Conservation (phyloP, 1,140 invertebrate species). For the Drosophila subobscura region DNA sequence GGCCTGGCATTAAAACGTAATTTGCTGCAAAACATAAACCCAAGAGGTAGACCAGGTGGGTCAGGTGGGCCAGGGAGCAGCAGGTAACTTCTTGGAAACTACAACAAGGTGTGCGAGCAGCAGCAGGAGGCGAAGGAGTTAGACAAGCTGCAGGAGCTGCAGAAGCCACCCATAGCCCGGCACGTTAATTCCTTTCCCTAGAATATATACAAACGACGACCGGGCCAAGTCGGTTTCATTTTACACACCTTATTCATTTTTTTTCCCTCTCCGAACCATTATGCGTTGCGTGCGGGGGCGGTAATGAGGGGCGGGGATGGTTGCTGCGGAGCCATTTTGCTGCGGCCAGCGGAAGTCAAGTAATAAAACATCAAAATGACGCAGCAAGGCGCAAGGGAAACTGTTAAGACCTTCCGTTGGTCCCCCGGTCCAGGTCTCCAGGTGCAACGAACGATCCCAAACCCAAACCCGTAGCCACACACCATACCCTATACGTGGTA, state of each 20-base stretch:
- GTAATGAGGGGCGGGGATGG: slow-evolving; percentile 6
- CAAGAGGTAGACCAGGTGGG: not conserved
- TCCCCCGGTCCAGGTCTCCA: slow-evolving; percentile 16
- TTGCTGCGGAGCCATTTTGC: slow-evolving; percentile 24
- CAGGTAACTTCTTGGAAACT: slow-evolving; percentile 45
- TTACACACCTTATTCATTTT: slow-evolving; percentile 47
- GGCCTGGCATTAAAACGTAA: slow-evolving; percentile 69
- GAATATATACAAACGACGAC: slow-evolving; percentile 27
- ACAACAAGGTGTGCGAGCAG: slow-evolving; percentile 13
- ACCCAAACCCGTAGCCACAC: not conserved
- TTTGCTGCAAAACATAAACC: slow-evolving; percentile 60
- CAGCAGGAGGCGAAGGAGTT: not conserved
- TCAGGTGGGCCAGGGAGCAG: not conserved
- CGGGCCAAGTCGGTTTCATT: slow-evolving; percentile 39
- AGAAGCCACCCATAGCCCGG: slow-evolving; percentile 14
- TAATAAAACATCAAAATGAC: slow-evolving; percentile 79
- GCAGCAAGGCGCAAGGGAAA: slow-evolving; percentile 62
- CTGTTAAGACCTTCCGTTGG: slow-evolving; percentile 50
- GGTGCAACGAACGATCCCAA: slow-evolving; percentile 40
- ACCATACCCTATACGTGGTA: slow-evolving; percentile 3
- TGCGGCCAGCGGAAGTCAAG: slow-evolving; percentile 82
- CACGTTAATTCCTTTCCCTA: slow-evolving; percentile 44
- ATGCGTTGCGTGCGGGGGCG: slow-evolving; percentile 33
- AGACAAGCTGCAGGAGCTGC: slow-evolving; percentile 10
- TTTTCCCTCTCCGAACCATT: slow-evolving; percentile 8